Evolutionary conservation across 2,888 invertebrate genomes (phyloP).

Genomic region (Drepana falcataria): DNA sequence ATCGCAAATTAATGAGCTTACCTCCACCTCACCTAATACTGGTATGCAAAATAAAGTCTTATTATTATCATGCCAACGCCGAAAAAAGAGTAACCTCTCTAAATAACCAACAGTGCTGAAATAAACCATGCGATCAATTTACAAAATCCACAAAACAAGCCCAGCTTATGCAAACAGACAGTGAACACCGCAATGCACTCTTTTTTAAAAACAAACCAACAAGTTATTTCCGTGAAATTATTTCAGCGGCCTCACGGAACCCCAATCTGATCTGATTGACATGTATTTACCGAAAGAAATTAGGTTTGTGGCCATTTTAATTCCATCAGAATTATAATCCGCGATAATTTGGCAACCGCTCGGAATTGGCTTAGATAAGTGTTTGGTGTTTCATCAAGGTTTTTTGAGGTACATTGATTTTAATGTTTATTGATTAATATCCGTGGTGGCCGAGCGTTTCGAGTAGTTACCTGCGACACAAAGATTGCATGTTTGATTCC

Average conservation of each 20-base stretch:
- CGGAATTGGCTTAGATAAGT: background rate
- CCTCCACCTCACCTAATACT: no score
- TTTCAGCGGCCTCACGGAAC: slow-evolving; percentile 20
- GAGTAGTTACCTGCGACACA: no score
- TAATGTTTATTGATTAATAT: no score
- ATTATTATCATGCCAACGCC: no score
- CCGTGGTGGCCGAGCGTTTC: no score
- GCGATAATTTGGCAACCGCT: background rate
- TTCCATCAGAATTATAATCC: background rate
- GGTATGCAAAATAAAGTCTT: no score
- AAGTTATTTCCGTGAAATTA: slow-evolving; percentile 13
- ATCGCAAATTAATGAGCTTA: no score
- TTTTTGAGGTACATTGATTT: background rate
- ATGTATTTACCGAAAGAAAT: slow-evolving; percentile 28
- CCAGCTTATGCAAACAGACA: background rate
- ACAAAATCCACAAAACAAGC: no score
- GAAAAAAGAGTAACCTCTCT: no score
- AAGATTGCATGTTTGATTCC: no score
- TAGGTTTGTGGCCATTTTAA: slow-evolving; percentile 25
- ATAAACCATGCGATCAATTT: no score
- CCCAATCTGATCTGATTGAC: slow-evolving; percentile 25
- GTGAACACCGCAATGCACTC: background rate
- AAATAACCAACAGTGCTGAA: no score
- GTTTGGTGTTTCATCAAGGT: background rate
- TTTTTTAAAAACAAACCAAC: slow-evolving; percentile 2